Percentiles rank a stretch among this genome's conserved stretches.
These are phyloP conservation scores for Glossophaga mutica DNA, from an alignment of 2,797 vertebrate genomes.

Conservation along the genomic window DNA sequence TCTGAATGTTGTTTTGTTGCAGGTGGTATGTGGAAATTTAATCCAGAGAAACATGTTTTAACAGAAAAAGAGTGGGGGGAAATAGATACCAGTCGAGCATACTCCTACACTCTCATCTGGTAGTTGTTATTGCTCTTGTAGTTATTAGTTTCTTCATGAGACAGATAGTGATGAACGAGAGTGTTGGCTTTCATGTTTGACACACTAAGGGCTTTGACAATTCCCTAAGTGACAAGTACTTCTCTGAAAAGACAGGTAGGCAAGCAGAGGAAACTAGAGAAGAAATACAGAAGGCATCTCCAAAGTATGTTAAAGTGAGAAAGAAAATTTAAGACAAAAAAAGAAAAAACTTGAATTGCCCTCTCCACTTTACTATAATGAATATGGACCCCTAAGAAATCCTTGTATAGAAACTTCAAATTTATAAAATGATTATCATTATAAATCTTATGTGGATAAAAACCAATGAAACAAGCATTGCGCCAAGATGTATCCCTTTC, in stretches of 20 bases:
- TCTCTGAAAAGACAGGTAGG: slow-evolving; percentile 2
- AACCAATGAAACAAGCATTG: neutral
- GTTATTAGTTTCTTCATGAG: neutral
- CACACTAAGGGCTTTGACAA: neutral
- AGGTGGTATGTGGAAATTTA: slow-evolving; percentile 62
- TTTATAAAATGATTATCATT: neutral
- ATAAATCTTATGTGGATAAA: neutral
- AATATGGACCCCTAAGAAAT: neutral
- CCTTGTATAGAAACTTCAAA: neutral
- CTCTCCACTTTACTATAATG: neutral
- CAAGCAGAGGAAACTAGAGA: neutral
- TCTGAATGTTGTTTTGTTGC: slow-evolving; percentile 27
- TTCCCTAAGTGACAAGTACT: neutral
- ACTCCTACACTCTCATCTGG: slow-evolving; percentile 45
- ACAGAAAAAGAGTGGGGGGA: neutral
- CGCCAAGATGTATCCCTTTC: neutral
- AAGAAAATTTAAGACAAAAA: neutral
- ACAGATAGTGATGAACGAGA: neutral
- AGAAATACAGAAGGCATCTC: neutral
- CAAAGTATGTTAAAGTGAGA: neutral
- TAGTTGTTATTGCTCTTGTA: neutral
- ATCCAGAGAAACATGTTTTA: slow-evolving; percentile 48
- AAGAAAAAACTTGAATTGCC: neutral
- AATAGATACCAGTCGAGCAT: slow-evolving; percentile 31
- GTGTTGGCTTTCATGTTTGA: neutral